Conservation (phyloP, 2,113 vertebrate genomes). For the Psophia crepitans region DNA sequence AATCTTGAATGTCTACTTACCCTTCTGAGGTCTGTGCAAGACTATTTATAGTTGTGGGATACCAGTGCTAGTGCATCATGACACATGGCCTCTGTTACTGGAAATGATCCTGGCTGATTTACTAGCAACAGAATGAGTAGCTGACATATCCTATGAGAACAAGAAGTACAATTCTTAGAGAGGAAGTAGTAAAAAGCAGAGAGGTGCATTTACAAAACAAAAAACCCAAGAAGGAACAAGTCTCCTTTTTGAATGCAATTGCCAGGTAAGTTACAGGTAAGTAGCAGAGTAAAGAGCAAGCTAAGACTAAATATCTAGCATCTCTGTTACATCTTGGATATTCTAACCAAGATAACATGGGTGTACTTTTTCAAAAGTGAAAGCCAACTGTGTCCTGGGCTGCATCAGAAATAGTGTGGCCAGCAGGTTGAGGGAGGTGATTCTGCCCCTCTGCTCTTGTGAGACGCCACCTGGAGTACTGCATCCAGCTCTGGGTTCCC, state of each 20-base stretch:
- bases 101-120: slow-evolving; percentile 22
- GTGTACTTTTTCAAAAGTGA: neutral
- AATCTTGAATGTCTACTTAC: neutral
- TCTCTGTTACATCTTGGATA: neutral
- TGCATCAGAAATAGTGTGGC: no score
- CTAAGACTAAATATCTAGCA: neutral
- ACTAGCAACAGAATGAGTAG: neutral
- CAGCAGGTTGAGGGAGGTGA: no score
- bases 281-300: neutral
- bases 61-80: neutral
- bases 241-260: neutral
- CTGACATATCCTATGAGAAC: neutral
- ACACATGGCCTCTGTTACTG: neutral
- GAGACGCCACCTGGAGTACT: no score
- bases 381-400: no score
- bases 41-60: slow-evolving; percentile 57
- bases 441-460: no score
- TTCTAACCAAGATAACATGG: neutral
- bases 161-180: neutral
- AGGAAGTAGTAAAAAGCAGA: neutral
- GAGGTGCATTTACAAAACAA: neutral
- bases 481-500: no score
- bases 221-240: neutral
- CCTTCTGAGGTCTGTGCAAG: neutral
- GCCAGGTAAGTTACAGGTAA: neutral